phyloP scores from a whole-genome alignment of 1,140 invertebrate genomes.

The Luehdorfia chinensis region DNA sequence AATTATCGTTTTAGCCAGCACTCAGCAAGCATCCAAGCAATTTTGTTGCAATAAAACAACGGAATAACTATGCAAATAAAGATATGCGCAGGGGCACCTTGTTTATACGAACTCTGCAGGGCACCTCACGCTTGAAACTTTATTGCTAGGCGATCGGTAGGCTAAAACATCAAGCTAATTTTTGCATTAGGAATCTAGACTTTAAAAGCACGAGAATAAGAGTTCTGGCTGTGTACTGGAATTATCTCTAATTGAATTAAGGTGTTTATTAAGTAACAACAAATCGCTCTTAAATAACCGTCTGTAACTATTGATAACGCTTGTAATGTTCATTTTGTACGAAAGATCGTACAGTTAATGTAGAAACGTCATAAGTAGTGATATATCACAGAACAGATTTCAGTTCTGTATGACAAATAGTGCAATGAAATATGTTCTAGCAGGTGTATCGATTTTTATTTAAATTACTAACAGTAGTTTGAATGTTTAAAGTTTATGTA shows the following conservation, averaged over 20 bases:
- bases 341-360: not conserved
- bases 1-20: slow-evolving; percentile 3
- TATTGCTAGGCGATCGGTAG: slow-evolving; percentile 37
- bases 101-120: slow-evolving; percentile 55
- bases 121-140: slow-evolving; percentile 52
- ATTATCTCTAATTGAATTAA: slow-evolving; percentile 16
- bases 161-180: slow-evolving; percentile 4
- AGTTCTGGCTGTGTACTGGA: not conserved
- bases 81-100: slow-evolving; percentile 49
- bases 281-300: slow-evolving; percentile 13
- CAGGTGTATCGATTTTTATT: too few species aligned
- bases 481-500: too few species aligned
- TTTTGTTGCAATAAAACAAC: slow-evolving; percentile 39
- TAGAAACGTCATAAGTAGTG: slow-evolving; percentile 3
- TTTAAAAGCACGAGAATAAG: slow-evolving; percentile 13
- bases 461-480: too few species aligned
- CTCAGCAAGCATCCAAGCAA: slow-evolving; percentile 3
- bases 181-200: slow-evolving; percentile 16
- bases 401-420: too few species aligned
- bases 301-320: slow-evolving; percentile 7
- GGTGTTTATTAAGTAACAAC: slow-evolving; percentile 16
- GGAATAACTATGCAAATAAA: slow-evolving; percentile 42
- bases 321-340: slow-evolving; percentile 7
- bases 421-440: too few species aligned
- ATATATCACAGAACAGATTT: too few species aligned